phyloP scores from a whole-genome alignment of 2,113 vertebrate species.

The Lipotes vexillifer region DNA sequence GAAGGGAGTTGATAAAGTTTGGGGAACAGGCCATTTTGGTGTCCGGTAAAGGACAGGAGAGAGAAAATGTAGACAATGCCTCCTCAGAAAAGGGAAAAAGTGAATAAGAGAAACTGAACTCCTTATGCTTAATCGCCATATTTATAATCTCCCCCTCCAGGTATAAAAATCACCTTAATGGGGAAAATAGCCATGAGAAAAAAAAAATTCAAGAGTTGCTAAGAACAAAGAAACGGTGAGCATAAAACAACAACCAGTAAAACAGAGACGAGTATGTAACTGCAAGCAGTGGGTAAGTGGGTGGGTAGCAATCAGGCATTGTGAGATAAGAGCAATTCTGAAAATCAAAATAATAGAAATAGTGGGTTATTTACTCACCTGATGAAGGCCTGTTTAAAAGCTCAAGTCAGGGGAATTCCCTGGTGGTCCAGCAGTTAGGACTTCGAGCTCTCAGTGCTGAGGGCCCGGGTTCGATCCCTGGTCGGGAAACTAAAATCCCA shows the following conservation, averaged over 20 bases:
- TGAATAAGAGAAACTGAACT: not conserved
- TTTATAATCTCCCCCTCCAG: not conserved
- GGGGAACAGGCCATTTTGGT: not conserved
- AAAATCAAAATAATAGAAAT: constrained; percentile 5
- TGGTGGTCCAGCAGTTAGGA: no score
- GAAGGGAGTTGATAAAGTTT: not conserved
- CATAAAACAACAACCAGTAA: not conserved
- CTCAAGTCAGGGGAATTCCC: not conserved
- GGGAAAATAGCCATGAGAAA: not conserved
- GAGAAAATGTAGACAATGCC: not conserved
- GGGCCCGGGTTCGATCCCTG: no score
- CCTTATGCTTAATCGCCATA: not conserved
- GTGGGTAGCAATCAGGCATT: not conserved
- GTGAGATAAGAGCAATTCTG: not conserved
- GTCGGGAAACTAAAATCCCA: no score
- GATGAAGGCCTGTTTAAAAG: not conserved
- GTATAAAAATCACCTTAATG: not conserved
- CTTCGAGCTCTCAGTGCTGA: no score
- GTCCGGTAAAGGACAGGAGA: not conserved
- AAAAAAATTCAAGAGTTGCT: not conserved
- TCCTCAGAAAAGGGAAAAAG: not conserved
- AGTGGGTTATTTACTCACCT: not conserved
- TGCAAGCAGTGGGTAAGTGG: not conserved
- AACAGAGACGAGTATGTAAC: not conserved
- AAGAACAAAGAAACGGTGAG: not conserved